Percentiles rank a stretch among this genome's conserved stretches.
Conservation (phyloP, 1,140 invertebrate species). For the Bombyx mandarina region DNA sequence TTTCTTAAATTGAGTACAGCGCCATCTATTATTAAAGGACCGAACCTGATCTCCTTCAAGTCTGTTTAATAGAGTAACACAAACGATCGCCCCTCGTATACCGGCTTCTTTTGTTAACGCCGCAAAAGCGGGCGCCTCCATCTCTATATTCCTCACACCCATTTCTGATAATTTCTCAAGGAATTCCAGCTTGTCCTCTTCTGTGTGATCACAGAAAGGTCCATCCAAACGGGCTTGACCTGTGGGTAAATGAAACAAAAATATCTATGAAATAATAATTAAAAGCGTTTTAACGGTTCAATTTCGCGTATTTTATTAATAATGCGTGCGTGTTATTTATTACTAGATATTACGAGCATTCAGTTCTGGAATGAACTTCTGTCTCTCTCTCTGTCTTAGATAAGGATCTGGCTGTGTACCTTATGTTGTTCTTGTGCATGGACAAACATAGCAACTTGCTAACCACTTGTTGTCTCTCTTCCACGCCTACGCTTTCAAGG, state of each 20-base stretch:
- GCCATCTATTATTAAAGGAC: not conserved
- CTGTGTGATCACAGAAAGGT: conserved; percentile 91
- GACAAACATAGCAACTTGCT: too few species aligned
- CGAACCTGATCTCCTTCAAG: conserved; percentile 92
- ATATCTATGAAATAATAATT: not conserved
- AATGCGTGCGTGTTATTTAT: too few species aligned
- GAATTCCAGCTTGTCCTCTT: conserved; percentile 88
- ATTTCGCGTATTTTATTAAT: too few species aligned
- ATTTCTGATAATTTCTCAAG: conserved; percentile 76
- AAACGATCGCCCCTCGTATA: conserved; percentile 89
- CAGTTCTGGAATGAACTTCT: too few species aligned
- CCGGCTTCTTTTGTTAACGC: conserved; percentile 90
- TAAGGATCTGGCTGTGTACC: too few species aligned
- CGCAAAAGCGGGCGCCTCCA: conserved; percentile 94
- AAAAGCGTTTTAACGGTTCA: too few species aligned
- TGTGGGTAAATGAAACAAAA: conserved; percentile 21
- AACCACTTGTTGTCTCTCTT: too few species aligned
- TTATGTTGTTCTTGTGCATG: too few species aligned
- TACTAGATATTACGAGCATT: too few species aligned
- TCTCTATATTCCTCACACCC: conserved; percentile 96
- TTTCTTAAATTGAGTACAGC: too few species aligned
- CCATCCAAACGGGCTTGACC: conserved; percentile 93
- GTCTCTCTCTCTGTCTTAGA: too few species aligned
- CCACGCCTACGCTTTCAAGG: too few species aligned
- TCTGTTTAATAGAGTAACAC: conserved; percentile 91